Evolutionary conservation across 2,113 vertebrate species (phyloP).

Genomic region (Bagarius yarrelli): DNA sequence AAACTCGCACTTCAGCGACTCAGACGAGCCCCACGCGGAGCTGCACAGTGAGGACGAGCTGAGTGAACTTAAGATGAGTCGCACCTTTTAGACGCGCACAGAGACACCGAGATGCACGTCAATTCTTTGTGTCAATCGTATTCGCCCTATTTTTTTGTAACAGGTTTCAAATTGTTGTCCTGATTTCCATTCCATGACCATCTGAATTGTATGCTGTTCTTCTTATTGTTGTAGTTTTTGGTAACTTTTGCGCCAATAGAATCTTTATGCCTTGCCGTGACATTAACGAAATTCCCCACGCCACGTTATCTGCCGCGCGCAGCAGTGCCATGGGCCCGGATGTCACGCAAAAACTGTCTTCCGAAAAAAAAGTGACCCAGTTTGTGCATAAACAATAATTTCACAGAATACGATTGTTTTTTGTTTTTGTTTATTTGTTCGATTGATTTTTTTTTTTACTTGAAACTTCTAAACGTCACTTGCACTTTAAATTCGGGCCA

Average conservation of each 20-base stretch:
- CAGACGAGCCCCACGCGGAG: conserved; percentile 83
- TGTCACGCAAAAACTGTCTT: conserved; percentile 73
- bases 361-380: conserved; percentile 57
- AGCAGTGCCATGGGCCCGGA: conserved; percentile 73
- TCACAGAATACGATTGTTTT: conserved; percentile 32
- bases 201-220: conserved; percentile 52
- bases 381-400: conserved; percentile 59
- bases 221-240: conserved; percentile 36
- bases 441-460: conserved; percentile 45
- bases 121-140: conserved; percentile 64
- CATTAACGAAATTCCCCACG: conserved; percentile 67
- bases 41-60: conserved; percentile 77
- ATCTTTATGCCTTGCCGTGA: conserved; percentile 62
- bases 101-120: conserved; percentile 17
- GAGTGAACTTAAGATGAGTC: conserved; percentile 67
- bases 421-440: conserved; percentile 16
- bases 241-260: conserved; percentile 69
- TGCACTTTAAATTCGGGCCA: conserved; percentile 88
- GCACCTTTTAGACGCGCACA: conserved; percentile 59
- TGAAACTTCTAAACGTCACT: conserved; percentile 75
- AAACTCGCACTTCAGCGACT: conserved; percentile 95
- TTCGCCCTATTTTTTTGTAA: conserved; percentile 13
- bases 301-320: conserved; percentile 66
- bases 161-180: conserved; percentile 17
- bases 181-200: conserved; percentile 31